Evolutionary conservation across 2,113 vertebrate species (phyloP), one percentile per base, ranked within the genome.

Genomic region (Platysternon megacephalum): DNA sequence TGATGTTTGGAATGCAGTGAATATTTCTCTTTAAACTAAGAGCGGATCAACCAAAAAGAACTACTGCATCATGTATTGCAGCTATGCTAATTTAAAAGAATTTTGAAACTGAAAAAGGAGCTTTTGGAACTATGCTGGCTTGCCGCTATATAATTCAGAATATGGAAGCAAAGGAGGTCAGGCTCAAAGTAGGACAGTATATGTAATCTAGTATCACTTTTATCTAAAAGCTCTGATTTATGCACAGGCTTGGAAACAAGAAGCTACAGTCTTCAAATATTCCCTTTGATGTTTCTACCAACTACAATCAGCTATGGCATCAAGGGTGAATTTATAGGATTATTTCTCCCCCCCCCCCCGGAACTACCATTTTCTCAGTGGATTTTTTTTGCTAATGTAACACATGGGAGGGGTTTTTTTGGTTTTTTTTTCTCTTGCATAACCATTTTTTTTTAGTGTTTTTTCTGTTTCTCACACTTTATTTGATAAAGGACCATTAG

Each of bases 351-450:
- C 11, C 11, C 11, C 11, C 11, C 10, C 7, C 10, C 12, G 93
- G 74, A 95, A 84, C 85, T 42, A 89, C 94, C 42, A 5, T 78
- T 0, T 2, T 96, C 79, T 96, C 85, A 0, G 48, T 35, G 8
- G 85, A 92, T 56, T 9, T 82, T 89, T 91, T 84, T 82, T 72
- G 74, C 81, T 89, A 87, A 79, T 94, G 81, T 80, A 42, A 26
- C 14, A 55, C 0, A 81, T 96, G 89, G 89, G 95, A 97, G 95
- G 94, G 90, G 89, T 94, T 9, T 39, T 93, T 95, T 22, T n/a
- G n/a, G n/a, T n/a, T n/a, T 46, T 93, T 95, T 96, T 56, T 93
- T 95, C 95, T 49, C 89, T 93, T 96, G 89, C 82, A 95, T 94
- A 93, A 95, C 14, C 26, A 3, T 22, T n/a, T 19, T 72, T n/a